Base-by-base conservation (phyloP, 2,113 vertebrate species). In the Lasiurus borealis region DNA sequence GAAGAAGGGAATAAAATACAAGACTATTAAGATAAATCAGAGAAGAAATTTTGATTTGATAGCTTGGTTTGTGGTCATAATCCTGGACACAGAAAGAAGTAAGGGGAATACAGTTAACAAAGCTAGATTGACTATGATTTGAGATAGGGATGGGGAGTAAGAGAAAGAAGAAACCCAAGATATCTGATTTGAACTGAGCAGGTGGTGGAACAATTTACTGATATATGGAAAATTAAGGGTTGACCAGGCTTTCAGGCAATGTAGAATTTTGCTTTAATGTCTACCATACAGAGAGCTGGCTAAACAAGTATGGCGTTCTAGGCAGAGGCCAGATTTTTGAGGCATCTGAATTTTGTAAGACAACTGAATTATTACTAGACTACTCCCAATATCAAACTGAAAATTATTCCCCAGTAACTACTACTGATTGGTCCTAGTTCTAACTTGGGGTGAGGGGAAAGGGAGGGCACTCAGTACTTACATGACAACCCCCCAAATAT, bases 341-440 rank as follows among this genome's bases (percentile, higher is more conserved):
- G 40, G 46, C 14, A 85, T n/a, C 62, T 86, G 25, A 31, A 59
- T 90, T 93, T 72, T 88, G 12, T 81, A 90, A 68, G 23, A 40
- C 14, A 87, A 40, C 18, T 7, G 4, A 59, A 77, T 81, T 62
- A 87, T 93, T 59, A 91, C 48, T 23, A 27, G 13, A 15, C 29
- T 59, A 72, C 16, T 27, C 71, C 21, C 73, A 50, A 59, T 36
- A 72, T 4, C 31, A 46, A 66, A 76, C 9, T 19, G 10, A 77
- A 93, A 68, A 69, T 4, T 27, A 46, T 16, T 76, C 8, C 46
- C 31, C 18, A 75, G 0, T 78, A 86, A 77, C 29, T 68, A 34
- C 44, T 72, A 44, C 1, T 44, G 29, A n/a, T 31, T 21, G 25
- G 31, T 18, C 23, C 66, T 50, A 72, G 34, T 48, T 82, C 54